Evolutionary conservation across 2,888 invertebrate genomes (phyloP).

Genomic region (Ischnus inquisitorius): DNA sequence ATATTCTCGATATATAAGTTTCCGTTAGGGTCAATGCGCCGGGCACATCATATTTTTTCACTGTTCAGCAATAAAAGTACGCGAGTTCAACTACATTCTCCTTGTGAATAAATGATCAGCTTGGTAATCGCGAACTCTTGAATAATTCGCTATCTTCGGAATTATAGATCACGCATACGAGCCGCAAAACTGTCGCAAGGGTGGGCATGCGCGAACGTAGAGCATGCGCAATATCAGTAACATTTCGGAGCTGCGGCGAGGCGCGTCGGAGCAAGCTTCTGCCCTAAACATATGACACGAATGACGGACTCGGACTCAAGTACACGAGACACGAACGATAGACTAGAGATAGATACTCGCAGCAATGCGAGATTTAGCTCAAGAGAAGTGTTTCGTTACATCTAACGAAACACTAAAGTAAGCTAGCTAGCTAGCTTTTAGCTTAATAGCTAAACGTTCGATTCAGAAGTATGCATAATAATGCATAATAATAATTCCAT

Average conservation of each 20-base stretch:
- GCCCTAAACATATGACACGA: not conserved
- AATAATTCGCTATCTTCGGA: conserved; percentile 15
- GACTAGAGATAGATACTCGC: not conserved
- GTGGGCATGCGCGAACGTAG: conserved; percentile 27
- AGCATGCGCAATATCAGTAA: conserved; percentile 54
- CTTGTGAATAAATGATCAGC: not conserved
- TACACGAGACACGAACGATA: not conserved
- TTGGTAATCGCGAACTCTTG: conserved; percentile 4
- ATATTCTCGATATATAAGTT: conserved; percentile 16
- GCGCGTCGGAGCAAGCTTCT: conserved; percentile 8
- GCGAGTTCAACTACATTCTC: not conserved
- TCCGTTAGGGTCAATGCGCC: conserved; percentile 12
- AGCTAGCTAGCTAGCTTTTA: too few relatives aligned
- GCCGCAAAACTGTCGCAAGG: not conserved
- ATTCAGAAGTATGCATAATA: too few relatives aligned
- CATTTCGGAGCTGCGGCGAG: conserved; percentile 11
- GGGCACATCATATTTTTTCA: not conserved
- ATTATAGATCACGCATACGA: conserved; percentile 23
- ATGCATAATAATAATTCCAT: too few relatives aligned
- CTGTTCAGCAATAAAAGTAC: conserved; percentile 5
- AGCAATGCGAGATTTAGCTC: too few relatives aligned
- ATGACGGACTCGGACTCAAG: not conserved
- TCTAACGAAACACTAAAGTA: too few relatives aligned
- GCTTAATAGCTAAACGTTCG: too few relatives aligned
- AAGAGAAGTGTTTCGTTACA: too few relatives aligned